A percentile compares a stretch with the other conserved stretches of the same genome.
Evolutionary conservation across 2,888 invertebrate species (phyloP).

Genomic region (Drosophila maculinotata): DNA sequence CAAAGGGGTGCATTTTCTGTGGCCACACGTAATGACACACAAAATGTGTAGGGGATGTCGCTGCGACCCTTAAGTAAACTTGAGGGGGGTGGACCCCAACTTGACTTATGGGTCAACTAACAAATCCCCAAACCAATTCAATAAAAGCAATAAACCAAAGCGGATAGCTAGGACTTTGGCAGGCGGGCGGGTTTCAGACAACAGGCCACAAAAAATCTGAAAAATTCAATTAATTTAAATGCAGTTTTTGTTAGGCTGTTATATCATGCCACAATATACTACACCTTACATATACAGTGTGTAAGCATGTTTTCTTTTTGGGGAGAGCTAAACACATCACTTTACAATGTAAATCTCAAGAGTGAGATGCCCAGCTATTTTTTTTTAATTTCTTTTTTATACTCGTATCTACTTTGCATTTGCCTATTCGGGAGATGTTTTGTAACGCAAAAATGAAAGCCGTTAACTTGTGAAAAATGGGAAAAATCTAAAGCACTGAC

Average conservation of each 20-base stretch:
- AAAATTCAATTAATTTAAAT: constrained; percentile 80
- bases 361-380: constrained; percentile 66
- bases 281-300: constrained; percentile 1
- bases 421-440: constrained; percentile 54
- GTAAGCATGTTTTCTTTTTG: not conserved
- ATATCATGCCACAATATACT: constrained; percentile 14
- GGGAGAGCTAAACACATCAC: constrained; percentile 53
- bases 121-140: constrained; percentile 79
- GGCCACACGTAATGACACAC: constrained; percentile 46
- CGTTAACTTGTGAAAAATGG: not conserved
- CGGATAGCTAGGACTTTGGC: constrained; percentile 10
- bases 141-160: constrained; percentile 70
- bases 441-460: constrained; percentile 38
- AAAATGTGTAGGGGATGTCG: constrained; percentile 55
- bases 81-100: constrained; percentile 22
- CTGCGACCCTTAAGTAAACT: constrained; percentile 63
- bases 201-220: constrained; percentile 41
- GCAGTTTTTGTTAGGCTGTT: constrained; percentile 65
- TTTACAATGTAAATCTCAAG: constrained; percentile 82
- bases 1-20: constrained; percentile 30
- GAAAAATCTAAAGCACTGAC: not conserved
- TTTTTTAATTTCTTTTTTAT: constrained; percentile 28
- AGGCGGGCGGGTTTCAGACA: not conserved
- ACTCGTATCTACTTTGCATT: constrained; percentile 63
- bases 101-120: constrained; percentile 68